These are phyloP conservation scores for Acanthosepion esculentum DNA, from an alignment of 2,888 invertebrate genomes.

Conservation along the genomic window DNA sequence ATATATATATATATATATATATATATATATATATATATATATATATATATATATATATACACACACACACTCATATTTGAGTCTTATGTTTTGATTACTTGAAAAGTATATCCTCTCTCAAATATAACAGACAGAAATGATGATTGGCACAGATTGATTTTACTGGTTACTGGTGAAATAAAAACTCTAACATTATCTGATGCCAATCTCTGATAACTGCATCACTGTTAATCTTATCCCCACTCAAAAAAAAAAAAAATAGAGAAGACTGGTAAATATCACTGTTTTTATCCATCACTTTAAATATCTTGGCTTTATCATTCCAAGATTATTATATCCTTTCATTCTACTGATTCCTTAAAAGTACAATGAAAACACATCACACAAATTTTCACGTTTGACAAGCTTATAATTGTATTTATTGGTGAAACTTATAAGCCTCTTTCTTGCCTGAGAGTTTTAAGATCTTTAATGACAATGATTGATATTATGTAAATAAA, in stretches of 20 bases:
- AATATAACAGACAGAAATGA: not conserved
- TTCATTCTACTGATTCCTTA: constrained; percentile 4
- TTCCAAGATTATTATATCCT: not conserved
- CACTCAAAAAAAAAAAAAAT: not conserved
- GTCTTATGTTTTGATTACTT: not conserved
- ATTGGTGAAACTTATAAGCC: not conserved
- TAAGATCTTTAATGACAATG: not conserved
- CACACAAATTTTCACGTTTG: not conserved
- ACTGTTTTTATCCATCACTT: not conserved
- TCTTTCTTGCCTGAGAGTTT: not conserved
- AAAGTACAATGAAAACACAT: not conserved
- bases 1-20: not conserved
- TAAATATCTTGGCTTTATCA: not conserved
- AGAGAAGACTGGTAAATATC: not conserved
- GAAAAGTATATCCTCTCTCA: not conserved
- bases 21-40: not conserved
- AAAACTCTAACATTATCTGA: not conserved
- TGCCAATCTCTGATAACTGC: not conserved
- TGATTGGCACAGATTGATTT: not conserved
- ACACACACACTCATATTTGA: not conserved
- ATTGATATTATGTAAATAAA: constrained; percentile 9
- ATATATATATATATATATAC: not conserved
- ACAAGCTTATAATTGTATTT: constrained; percentile 6
- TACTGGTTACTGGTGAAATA: not conserved
- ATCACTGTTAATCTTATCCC: not conserved